Conservation (phyloP, 2,888 invertebrate species). For the Lochmaea capreae region DNA sequence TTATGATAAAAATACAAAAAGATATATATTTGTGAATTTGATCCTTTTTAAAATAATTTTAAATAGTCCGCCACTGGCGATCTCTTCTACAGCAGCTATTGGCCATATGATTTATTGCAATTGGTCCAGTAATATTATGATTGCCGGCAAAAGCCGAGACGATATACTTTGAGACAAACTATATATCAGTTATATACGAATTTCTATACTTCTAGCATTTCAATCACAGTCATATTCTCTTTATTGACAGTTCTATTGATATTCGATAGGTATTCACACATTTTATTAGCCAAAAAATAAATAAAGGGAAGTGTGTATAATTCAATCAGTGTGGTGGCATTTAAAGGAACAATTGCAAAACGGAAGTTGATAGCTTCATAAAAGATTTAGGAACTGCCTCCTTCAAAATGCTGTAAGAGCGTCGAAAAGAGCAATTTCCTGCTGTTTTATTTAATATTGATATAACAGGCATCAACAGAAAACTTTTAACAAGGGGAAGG, state of each 20-base stretch:
- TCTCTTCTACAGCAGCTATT: too few relatives aligned
- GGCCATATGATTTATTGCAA: too few relatives aligned
- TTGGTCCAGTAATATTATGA: too few relatives aligned
- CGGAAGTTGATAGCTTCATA: slow-evolving; percentile 20
- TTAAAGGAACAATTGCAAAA: slow-evolving; percentile 9
- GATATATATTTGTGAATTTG: too few relatives aligned
- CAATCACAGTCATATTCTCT: too few relatives aligned
- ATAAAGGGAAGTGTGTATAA: background rate
- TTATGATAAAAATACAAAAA: too few relatives aligned
- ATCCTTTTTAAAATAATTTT: too few relatives aligned
- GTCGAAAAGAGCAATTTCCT: slow-evolving; percentile 31
- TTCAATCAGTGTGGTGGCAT: slow-evolving; percentile 3
- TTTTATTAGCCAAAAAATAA: background rate
- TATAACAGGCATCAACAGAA: background rate
- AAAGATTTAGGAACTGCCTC: slow-evolving; percentile 23
- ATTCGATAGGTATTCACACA: background rate
- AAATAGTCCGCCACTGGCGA: too few relatives aligned
- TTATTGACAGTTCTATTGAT: background rate
- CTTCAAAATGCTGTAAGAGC: slow-evolving; percentile 14
- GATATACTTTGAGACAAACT: too few relatives aligned
- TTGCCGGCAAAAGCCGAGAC: too few relatives aligned
- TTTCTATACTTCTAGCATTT: too few relatives aligned
- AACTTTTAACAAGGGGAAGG: background rate
- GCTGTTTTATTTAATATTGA: slow-evolving; percentile 5
- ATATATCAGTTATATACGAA: too few relatives aligned